phyloP scores from a whole-genome alignment of 92 coral and sea anemone species.

The Nematostella vectensis region DNA sequence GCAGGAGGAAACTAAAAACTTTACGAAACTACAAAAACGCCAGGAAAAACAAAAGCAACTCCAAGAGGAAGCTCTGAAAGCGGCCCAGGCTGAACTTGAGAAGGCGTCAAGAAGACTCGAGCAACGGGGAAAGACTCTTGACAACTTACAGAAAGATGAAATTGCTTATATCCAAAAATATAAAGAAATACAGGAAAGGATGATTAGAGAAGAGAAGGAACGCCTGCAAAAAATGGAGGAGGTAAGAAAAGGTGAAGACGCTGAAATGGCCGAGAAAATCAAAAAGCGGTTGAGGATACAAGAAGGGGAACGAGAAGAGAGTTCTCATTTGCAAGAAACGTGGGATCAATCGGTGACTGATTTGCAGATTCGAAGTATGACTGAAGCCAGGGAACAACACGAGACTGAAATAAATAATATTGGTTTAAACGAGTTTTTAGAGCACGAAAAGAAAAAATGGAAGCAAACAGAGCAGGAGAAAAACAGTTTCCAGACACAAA shows the following conservation, averaged over 20 bases:
- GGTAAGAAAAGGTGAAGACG: constrained; percentile 23
- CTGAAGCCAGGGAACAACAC: constrained; percentile 31
- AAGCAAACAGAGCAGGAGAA: constrained; percentile 34
- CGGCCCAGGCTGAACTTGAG: constrained; percentile 9
- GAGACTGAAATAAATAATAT: constrained; percentile 35
- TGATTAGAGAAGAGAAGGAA: constrained; percentile 12
- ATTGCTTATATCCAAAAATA: constrained; percentile 17
- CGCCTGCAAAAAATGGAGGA: constrained; percentile 24
- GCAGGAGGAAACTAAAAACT: constrained; percentile 28
- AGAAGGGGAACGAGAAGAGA: constrained; percentile 6
- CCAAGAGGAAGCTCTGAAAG: constrained; percentile 11
- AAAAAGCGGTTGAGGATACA: constrained; percentile 1
- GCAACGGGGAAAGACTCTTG: constrained; percentile 11
- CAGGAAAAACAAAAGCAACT: constrained; percentile 19
- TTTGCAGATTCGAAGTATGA: constrained; percentile 20
- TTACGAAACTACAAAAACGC: constrained; percentile 14
- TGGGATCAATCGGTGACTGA: constrained; percentile 7
- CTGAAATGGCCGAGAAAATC: constrained; percentile 16
- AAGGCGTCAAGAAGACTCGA: constrained; percentile 21
- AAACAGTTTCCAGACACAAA: constrained; percentile 21
- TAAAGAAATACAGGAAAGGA: constrained; percentile 22
- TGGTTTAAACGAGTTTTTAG: constrained; percentile 20
- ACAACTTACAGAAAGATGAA: constrained; percentile 23
- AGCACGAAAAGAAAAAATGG: constrained; percentile 27
- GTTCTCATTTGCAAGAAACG: constrained; percentile 15